These are phyloP conservation scores for Heliconius ismenius DNA, from an alignment of 2,888 invertebrate genomes.

Conservation along the genomic window DNA sequence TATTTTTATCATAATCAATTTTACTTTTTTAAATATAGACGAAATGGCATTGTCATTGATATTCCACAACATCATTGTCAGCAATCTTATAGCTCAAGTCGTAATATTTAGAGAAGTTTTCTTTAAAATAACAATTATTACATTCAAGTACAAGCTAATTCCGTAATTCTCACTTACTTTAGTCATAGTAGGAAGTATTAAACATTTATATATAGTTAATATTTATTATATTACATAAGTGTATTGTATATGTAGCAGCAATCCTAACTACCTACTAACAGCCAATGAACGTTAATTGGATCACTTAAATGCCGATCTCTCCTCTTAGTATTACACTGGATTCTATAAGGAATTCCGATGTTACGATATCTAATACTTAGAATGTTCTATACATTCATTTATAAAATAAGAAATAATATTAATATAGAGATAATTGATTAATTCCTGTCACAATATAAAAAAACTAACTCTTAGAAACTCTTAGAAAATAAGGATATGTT, in stretches of 20 bases:
- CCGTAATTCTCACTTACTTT: neutral
- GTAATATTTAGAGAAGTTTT: too few relatives aligned
- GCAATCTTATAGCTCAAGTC: too few relatives aligned
- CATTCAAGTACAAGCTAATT: neutral
- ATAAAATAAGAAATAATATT: too few relatives aligned
- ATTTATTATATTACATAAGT: neutral
- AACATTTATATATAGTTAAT: neutral
- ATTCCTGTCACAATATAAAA: too few relatives aligned
- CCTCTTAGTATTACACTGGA: neutral
- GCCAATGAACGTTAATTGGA: constrained; percentile 14
- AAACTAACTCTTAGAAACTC: too few relatives aligned
- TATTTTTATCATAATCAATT: too few relatives aligned
- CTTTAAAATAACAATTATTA: neutral
- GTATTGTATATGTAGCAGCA: neutral
- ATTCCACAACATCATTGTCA: too few relatives aligned
- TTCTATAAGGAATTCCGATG: constrained; percentile 2
- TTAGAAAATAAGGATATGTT: too few relatives aligned
- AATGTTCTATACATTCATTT: neutral
- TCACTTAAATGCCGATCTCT: constrained; percentile 3
- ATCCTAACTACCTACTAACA: neutral
- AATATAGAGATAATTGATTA: too few relatives aligned
- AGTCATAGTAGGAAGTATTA: neutral
- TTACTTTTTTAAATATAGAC: neutral
- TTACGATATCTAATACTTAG: neutral
- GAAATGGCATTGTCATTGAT: neutral